phyloP scores from a whole-genome alignment of 2,888 invertebrate genomes.

The Neoaliturus tenellus region DNA sequence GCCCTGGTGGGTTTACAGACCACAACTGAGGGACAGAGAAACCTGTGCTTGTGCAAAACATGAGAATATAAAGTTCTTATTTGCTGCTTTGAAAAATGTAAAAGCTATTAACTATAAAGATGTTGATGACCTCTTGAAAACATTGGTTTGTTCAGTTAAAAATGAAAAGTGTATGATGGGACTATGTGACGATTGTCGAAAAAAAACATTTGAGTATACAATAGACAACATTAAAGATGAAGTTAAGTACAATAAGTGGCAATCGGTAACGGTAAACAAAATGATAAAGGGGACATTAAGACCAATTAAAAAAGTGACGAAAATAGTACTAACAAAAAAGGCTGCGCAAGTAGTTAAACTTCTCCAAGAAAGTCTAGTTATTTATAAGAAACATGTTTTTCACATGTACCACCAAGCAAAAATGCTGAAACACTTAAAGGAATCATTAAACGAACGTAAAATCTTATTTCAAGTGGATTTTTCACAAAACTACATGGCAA shows the following conservation, averaged over 20 bases:
- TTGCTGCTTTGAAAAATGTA: background rate
- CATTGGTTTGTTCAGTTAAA: constrained; percentile 17
- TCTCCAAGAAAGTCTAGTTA: background rate
- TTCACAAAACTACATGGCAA: constrained; percentile 10
- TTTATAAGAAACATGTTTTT: constrained; percentile 1
- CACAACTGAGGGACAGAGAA: constrained; percentile 9
- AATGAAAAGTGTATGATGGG: background rate
- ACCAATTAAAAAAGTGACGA: background rate
- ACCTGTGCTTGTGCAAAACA: constrained; percentile 24
- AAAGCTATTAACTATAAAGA: background rate
- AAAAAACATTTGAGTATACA: background rate
- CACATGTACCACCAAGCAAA: background rate
- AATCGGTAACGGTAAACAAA: background rate
- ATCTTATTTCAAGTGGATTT: constrained; percentile 13
- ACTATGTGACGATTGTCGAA: background rate
- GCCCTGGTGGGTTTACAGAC: background rate
- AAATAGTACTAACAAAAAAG: background rate
- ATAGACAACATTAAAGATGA: background rate
- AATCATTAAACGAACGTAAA: background rate
- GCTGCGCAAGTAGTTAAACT: background rate
- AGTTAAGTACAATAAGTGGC: constrained; percentile 11
- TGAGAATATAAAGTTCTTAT: background rate
- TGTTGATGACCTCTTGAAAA: background rate
- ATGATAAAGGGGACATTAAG: background rate
- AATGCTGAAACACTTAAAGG: no score